Base-by-base conservation (phyloP, 2,797 vertebrate genomes). In the Lindbergichthys nudifrons region DNA sequence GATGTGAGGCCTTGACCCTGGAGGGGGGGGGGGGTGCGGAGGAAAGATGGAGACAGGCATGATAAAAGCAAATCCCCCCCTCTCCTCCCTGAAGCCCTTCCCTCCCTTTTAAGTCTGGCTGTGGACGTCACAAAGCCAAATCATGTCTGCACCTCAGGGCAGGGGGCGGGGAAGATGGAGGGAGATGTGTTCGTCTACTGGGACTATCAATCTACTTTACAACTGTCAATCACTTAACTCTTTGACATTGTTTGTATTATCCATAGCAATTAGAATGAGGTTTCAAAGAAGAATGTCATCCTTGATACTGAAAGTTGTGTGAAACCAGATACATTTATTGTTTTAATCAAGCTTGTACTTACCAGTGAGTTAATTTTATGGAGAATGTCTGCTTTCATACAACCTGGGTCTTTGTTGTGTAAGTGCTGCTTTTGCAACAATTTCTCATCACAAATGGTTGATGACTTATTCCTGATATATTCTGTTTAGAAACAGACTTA, bases 1-100 rank as follows among this genome's bases (percentile, higher is more conserved):
- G 95, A 95, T 94, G 89, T 93, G 94, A 96, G 96, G 96, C 95
- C 96, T 91, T 96, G 96, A 98, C 97, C 96, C 88, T 10, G 12
- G 5, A 18, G 78, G 65, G 62, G 51, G 18, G 80, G 65, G 51
- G 41, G 67, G 70, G 93, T 92, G 93, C 94, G 91, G 88, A 84
- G 89, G 93, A 95, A 95, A 96, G 95, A 88, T 94, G 94, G 95
- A 96, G 92, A 94, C 94, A 94, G 95, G 94, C 95, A 93, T 95
- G 96, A 96, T 96, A 96, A 96, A 96, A 95, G 95, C 79, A 64
- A 60, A 84, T 84, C 73, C 64, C 59, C 46, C 70, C 82, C 41
- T 57, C 53, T 58, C 65, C 47, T 66, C 60, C 69, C 81, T 63
- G 59, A 41, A 75, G 57, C 78, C 56, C 53, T 75, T 73, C 75